phyloP scores from a whole-genome alignment of 2,888 invertebrate genomes.

The Trissolcus brochymenae region DNA sequence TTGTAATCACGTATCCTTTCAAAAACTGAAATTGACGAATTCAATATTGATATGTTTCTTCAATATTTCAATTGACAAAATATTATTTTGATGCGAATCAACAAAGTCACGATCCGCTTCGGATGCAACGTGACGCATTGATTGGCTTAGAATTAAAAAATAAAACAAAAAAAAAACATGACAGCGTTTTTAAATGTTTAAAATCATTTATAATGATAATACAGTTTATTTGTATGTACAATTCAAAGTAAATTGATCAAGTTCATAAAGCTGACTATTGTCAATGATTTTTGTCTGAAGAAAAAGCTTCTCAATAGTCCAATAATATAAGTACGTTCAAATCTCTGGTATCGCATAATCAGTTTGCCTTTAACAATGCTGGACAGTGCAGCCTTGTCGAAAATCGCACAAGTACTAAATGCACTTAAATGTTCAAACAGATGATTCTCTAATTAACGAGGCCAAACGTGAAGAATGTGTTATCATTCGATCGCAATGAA shows the following conservation, averaged over 20 bases:
- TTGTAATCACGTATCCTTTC: not conserved
- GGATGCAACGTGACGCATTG: too few relatives aligned
- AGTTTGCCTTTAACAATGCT: slow-evolving; percentile 19
- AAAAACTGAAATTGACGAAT: not conserved
- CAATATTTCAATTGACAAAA: too few relatives aligned
- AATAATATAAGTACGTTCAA: slow-evolving; percentile 48
- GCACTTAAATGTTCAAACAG: slow-evolving; percentile 17
- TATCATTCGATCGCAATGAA: slow-evolving; percentile 16
- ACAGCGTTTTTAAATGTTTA: not conserved
- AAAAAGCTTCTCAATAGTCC: slow-evolving; percentile 43
- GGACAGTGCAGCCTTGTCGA: slow-evolving; percentile 23
- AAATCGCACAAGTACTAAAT: slow-evolving; percentile 20
- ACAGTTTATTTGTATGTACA: slow-evolving; percentile 37
- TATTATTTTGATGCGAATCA: too few relatives aligned
- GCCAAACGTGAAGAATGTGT: slow-evolving; percentile 13
- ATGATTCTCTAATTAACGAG: slow-evolving; percentile 17
- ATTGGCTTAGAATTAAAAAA: not conserved
- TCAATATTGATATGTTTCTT: slow-evolving; percentile 14
- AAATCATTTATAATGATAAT: slow-evolving; percentile 2
- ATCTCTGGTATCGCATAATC: slow-evolving; percentile 21
- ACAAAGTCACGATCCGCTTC: too few relatives aligned
- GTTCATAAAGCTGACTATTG: slow-evolving; percentile 27
- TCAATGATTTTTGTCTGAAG: slow-evolving; percentile 57
- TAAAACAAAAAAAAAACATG: not conserved
- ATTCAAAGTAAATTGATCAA: slow-evolving; percentile 27